Percentiles rank a stretch among this genome's conserved stretches.
Conservation (phyloP, 2,113 vertebrate genomes). For the Arvicanthis niloticus region DNA sequence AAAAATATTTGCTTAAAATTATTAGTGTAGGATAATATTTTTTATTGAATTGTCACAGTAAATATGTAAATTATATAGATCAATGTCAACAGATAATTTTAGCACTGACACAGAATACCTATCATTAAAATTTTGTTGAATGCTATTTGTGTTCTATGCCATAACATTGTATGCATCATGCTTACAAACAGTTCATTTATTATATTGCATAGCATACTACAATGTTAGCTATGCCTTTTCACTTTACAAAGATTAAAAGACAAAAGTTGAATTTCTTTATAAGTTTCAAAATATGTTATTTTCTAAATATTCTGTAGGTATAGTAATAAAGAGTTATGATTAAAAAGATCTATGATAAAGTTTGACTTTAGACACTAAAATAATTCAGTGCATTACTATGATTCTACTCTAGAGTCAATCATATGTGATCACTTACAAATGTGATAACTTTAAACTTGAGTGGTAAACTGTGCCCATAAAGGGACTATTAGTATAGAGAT, state of each 20-base stretch:
- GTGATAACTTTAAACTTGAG: not conserved
- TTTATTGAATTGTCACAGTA: not conserved
- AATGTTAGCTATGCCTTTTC: not conserved
- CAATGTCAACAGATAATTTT: not conserved
- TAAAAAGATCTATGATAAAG: not conserved
- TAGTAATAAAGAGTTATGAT: slow-evolving; percentile 1
- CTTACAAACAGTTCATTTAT: not conserved
- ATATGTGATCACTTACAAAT: not conserved
- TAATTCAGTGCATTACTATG: not conserved
- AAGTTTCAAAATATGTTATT: not conserved
- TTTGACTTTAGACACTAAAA: slow-evolving; percentile 18
- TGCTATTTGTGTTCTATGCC: not conserved
- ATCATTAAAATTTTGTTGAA: slow-evolving; percentile 19
- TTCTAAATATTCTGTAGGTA: not conserved
- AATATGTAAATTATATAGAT: not conserved
- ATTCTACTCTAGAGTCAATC: not conserved
- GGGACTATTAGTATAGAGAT: not conserved
- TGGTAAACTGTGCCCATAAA: not conserved
- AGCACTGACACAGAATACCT: not conserved
- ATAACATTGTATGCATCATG: not conserved
- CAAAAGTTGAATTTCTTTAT: not conserved
- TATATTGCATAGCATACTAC: not conserved
- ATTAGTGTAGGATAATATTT: not conserved
- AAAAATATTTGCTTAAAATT: not conserved
- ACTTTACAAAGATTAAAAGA: slow-evolving; percentile 24